Percentiles rank a stretch among this genome's conserved stretches.
These are phyloP conservation scores for Megamerina dolium DNA, from an alignment of 2,888 invertebrate species.

Conservation along the genomic window DNA sequence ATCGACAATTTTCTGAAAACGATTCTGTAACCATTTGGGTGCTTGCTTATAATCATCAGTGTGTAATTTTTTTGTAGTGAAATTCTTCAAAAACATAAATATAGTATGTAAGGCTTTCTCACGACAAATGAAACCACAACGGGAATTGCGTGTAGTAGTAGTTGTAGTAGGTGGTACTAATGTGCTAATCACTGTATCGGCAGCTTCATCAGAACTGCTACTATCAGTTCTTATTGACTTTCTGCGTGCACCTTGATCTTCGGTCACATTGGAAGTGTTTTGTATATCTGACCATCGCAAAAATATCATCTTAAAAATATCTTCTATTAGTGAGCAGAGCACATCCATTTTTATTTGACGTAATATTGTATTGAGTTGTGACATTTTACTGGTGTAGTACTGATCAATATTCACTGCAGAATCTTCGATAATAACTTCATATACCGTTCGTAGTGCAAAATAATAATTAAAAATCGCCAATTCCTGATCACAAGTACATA, in stretches of 20 bases:
- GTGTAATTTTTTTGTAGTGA: slow-evolving; percentile 41
- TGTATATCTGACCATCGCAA: slow-evolving; percentile 44
- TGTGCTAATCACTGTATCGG: too few species aligned
- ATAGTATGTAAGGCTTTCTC: slow-evolving; percentile 31
- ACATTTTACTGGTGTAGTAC: slow-evolving; percentile 28
- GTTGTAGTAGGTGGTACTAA: too few species aligned
- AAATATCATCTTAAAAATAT: slow-evolving; percentile 41
- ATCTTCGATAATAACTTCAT: slow-evolving; percentile 33
- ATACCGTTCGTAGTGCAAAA: slow-evolving; percentile 34
- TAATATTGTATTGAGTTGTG: slow-evolving; percentile 32
- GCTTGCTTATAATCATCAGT: slow-evolving; percentile 41
- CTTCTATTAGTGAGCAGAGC: slow-evolving; percentile 38
- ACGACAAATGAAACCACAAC: slow-evolving; percentile 39
- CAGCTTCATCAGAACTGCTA: slow-evolving; percentile 11
- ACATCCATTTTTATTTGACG: slow-evolving; percentile 36
- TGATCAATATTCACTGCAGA: slow-evolving; percentile 18
- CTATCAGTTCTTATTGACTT: background rate
- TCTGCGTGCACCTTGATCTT: background rate
- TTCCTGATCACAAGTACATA: slow-evolving; percentile 31
- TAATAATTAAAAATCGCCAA: slow-evolving; percentile 38
- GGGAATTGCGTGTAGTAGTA: too few species aligned
- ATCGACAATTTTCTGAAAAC: slow-evolving; percentile 37
- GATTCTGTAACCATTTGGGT: slow-evolving; percentile 28
- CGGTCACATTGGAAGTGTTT: slow-evolving; percentile 1
- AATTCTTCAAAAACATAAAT: slow-evolving; percentile 37